Conservation (phyloP, 1,140 invertebrate species). For the Lasioglossum baleicum region DNA sequence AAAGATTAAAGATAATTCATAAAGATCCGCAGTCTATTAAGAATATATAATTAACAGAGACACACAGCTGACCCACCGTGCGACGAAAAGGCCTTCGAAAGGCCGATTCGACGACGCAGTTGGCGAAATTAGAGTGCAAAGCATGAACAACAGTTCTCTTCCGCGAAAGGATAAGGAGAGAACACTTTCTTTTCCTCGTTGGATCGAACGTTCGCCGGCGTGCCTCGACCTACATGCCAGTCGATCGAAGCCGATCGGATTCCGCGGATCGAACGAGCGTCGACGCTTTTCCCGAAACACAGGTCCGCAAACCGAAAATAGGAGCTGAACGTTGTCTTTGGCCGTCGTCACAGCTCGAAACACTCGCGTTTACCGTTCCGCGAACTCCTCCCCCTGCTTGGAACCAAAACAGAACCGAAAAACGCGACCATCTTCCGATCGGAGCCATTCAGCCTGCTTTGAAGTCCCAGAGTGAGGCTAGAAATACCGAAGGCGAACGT, state of each 20-base stretch:
- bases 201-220: conserved; percentile 2
- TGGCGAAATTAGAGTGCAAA: neutral
- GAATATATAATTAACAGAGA: too few relatives aligned
- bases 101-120: neutral
- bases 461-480: neutral
- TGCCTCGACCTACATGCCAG: conserved; percentile 10
- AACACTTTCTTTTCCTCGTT: conserved; percentile 41
- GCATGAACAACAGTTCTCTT: neutral
- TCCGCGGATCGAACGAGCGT: conserved; percentile 21
- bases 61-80: neutral
- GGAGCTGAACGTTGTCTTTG: neutral
- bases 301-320: neutral
- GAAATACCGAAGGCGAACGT: neutral
- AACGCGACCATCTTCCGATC: neutral
- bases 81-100: too few relatives aligned
- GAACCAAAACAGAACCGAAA: neutral
- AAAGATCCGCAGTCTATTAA: too few relatives aligned
- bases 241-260: conserved; percentile 44
- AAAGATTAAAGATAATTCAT: neutral
- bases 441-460: neutral
- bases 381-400: neutral
- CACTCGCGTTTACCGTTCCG: neutral
- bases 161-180: conserved; percentile 6
- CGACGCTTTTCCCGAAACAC: neutral
- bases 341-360: neutral